Base-by-base conservation (phyloP, 2,888 invertebrate species). In the Cantharis flavilabris region DNA sequence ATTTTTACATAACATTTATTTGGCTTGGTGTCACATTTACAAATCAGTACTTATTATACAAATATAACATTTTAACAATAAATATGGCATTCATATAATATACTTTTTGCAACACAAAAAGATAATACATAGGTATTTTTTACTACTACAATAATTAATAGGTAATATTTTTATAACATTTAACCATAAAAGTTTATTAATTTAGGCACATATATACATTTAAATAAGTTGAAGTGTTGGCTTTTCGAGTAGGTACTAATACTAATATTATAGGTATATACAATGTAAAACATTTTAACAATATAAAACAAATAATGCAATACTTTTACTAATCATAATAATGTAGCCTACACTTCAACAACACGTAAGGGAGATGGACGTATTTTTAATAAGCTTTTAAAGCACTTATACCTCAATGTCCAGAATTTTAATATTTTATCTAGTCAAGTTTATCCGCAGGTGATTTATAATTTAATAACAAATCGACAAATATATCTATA, bases 1-100 rank as follows among this genome's bases (percentile, higher is more conserved):
- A 76, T 76, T 49, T 49, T 49, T 76, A 73, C 71, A 64, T 72
- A 78, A 87, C 86, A 87, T 87, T 86, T 87, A 87, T 86, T 85
- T 85, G 86, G 85, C 85, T 87, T 87, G 87, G 88, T 88, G 87
- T 88, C 88, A 88, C 87, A 87, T 88, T 86, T 83, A 87, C 85
- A 84, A 83, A 82, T 88, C 87, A 87, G 87, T 87, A 87, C 87
- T 87, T 86, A 83, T 83, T 82, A 85, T 86, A 86, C 86, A 87
- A 86, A 86, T 86, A 86, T 86, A 87, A 86, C 86, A 85, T 86
- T 82, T 83, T 84, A 85, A 86, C 85, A 85, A 86, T 85, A 81
- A 83, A 81, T 82, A 80, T 80, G 79, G 73, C 76, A 76, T 77
- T 76, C 72, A 69, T 75, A 49, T 49, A 73, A 78, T 64, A 77